Base-by-base conservation (phyloP, 2,113 vertebrate genomes). In the Cyrtonyx montezumae region DNA sequence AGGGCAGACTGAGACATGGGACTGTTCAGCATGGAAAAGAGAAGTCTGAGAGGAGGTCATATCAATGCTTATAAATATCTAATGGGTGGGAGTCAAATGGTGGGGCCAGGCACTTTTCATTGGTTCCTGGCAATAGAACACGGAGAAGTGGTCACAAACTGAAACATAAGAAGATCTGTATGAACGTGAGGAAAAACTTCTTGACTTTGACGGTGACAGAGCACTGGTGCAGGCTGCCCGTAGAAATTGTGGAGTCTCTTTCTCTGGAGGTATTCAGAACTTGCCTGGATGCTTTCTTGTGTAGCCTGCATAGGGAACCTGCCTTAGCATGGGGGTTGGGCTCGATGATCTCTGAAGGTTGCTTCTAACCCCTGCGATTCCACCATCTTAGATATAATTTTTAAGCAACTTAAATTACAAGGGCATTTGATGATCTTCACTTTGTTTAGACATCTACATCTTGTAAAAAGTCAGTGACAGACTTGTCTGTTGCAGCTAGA, bases 401-500 rank as follows among this genome's bases (percentile, higher is more conserved):
- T 59, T 66, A n/a, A 91, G 18, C 30, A 43, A 43, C 7, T 65
- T 53, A 49, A 76, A 55, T 73, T 61, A 22, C 11, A 66, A 17
- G 5, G 40, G 2, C 34, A 23, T 48, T 17, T 67, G 9, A 25
- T 55, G 23, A 77, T 16, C 25, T 87, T 40, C 49, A 30, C 9
- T 77, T 83, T 90, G 22, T 78, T 63, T 59, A 42, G 21, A 2
- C 49, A 37, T 6, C 30, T 59, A 0, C 0, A 0, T 2, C 25
- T 77, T 45, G 14, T 46, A 30, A 42, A 84, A 42, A 84, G 56
- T 23, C 12, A 5, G 2, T 81, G 30, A 45, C 28, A 32, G 42
- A 32, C 66, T 83, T 91, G 43, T 62, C 51, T 25, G 32, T 45
- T 82, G 28, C 21, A 18, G 9, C 55, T 42, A 22, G 36, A 73